These are phyloP conservation scores for Athene cunicularia DNA, from an alignment of 2,113 vertebrate genomes.

Conservation along the genomic window DNA sequence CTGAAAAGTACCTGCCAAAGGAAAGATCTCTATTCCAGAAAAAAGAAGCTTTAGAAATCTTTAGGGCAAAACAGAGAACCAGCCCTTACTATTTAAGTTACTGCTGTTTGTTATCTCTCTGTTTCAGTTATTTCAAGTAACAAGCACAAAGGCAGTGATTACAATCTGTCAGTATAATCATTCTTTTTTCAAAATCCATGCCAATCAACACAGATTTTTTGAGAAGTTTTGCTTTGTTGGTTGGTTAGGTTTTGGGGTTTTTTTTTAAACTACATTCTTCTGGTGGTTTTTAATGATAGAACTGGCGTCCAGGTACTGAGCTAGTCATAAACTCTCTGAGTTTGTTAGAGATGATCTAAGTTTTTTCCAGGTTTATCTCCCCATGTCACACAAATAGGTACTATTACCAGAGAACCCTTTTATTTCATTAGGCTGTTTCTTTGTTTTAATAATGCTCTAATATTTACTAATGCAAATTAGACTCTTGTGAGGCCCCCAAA, in stretches of 20 bases:
- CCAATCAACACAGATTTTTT: background rate
- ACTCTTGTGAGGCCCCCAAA: background rate
- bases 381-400: background rate
- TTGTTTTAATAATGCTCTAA: background rate
- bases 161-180: background rate
- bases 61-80: background rate
- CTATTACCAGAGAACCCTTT: background rate
- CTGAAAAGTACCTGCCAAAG: background rate
- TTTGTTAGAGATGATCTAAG: background rate
- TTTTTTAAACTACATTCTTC: background rate
- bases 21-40: background rate
- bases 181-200: background rate
- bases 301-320: background rate
- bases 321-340: background rate
- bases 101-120: background rate
- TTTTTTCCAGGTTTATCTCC: background rate
- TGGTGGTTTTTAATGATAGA: background rate
- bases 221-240: background rate
- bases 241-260: background rate
- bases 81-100: background rate
- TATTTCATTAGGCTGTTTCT: background rate
- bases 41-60: background rate
- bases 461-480: background rate
- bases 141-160: background rate
- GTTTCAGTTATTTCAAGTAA: background rate